Conservation (phyloP, 2,797 vertebrate genomes). For the Pantherophis vulpinus region DNA sequence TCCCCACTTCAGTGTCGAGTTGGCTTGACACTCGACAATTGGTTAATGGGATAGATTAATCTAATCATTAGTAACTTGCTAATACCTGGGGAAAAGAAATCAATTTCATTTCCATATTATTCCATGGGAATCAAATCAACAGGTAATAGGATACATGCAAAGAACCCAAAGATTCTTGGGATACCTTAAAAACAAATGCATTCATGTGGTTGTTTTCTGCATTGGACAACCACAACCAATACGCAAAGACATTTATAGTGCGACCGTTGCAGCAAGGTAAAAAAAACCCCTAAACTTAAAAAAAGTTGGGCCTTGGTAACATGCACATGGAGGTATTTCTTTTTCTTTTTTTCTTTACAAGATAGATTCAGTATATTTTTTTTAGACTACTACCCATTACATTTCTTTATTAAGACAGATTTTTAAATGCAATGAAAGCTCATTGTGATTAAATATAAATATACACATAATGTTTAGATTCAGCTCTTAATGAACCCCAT, state of each 20-base stretch:
- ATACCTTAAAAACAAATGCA: neutral
- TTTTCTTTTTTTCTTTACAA: neutral
- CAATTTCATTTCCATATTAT: neutral
- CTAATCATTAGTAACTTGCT: neutral
- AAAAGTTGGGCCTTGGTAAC: neutral
- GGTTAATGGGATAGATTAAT: neutral
- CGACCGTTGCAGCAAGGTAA: neutral
- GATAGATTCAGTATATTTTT: neutral
- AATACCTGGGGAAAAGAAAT: neutral
- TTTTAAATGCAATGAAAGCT: slow-evolving; percentile 11
- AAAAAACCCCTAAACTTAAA: neutral
- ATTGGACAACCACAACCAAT: neutral
- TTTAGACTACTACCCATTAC: neutral
- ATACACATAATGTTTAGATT: neutral
- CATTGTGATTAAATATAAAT: slow-evolving; percentile 1
- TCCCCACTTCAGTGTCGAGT: too few species aligned
- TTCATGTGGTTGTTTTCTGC: neutral
- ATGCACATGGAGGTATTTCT: neutral
- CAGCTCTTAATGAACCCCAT: neutral
- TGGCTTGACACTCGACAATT: too few species aligned
- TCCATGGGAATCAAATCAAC: neutral
- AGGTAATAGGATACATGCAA: neutral
- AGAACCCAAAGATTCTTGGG: neutral
- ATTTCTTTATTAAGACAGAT: slow-evolving; percentile 16
- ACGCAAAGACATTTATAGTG: neutral